phyloP scores from a whole-genome alignment of 2,888 invertebrate genomes.

The Marronus borbonicus region DNA sequence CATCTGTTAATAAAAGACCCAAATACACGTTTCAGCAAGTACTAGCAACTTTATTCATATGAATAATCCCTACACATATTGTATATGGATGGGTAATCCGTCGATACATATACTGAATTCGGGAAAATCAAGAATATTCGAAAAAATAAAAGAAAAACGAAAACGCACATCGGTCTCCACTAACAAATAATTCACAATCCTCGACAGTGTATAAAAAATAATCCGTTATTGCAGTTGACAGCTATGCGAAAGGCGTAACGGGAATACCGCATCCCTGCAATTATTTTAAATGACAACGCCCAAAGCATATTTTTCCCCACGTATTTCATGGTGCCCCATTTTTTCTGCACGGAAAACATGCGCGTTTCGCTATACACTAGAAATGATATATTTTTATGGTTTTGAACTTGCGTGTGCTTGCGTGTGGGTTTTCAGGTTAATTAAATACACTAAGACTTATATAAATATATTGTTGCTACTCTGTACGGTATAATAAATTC shows the following conservation, averaged over 20 bases:
- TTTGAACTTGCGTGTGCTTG: neutral
- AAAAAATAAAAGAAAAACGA: slow-evolving; percentile 3
- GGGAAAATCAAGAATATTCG: neutral
- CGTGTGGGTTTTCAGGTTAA: slow-evolving; percentile 4
- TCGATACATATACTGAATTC: too few species aligned
- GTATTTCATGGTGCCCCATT: neutral
- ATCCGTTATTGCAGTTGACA: slow-evolving; percentile 27
- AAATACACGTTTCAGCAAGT: too few species aligned
- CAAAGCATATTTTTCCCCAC: slow-evolving; percentile 17
- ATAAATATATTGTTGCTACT: neutral
- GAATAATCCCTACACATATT: too few species aligned
- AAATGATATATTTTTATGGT: slow-evolving; percentile 8
- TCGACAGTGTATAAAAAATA: slow-evolving; percentile 20
- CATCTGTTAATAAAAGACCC: too few species aligned
- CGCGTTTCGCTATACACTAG: neutral
- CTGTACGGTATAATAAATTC: too few species aligned
- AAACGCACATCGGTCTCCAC: neutral
- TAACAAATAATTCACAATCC: neutral
- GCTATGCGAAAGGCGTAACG: slow-evolving; percentile 7
- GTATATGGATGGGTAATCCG: too few species aligned
- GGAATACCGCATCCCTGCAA: slow-evolving; percentile 1
- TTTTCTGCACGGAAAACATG: neutral
- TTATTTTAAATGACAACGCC: slow-evolving; percentile 25
- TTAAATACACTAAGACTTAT: slow-evolving; percentile 6
- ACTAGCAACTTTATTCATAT: too few species aligned